Conservation (phyloP, 2,888 invertebrate genomes). For the Limenitis camilla region DNA sequence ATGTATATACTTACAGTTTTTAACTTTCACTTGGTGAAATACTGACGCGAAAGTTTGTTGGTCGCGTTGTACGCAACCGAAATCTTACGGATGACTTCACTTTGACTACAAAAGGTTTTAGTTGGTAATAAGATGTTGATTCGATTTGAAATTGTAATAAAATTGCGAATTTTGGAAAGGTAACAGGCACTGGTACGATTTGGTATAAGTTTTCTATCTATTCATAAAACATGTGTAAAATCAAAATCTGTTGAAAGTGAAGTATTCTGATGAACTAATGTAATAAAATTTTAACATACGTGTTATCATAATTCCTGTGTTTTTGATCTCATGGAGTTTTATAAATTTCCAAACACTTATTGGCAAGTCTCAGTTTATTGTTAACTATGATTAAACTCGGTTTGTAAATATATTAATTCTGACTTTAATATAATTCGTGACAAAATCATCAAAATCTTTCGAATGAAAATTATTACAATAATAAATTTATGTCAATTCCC, state of each 20-base stretch:
- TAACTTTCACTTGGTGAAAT: conserved; percentile 66
- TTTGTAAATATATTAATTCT: conserved; percentile 9
- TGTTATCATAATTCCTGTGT: too few species aligned
- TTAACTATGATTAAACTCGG: not conserved
- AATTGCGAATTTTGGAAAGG: too few species aligned
- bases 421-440: conserved; percentile 11
- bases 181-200: too few species aligned
- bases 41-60: conserved; percentile 48
- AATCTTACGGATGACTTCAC: conserved; percentile 43
- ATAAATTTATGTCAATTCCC: not conserved
- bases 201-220: too few species aligned
- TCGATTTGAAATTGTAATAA: not conserved
- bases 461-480: not conserved
- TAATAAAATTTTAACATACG: too few species aligned
- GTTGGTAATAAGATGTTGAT: not conserved
- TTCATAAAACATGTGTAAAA: too few species aligned
- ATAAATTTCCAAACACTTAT: too few species aligned
- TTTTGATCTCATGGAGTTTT: too few species aligned
- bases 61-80: conserved; percentile 19
- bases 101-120: conserved; percentile 30
- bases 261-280: too few species aligned
- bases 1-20: conserved; percentile 43
- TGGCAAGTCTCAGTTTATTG: not conserved
- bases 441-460: conserved; percentile 10
- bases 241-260: too few species aligned